Percentiles rank a stretch among this genome's conserved stretches.
Evolutionary conservation across 2,113 vertebrate species (phyloP).

Genomic region (Sylvietta virens): DNA sequence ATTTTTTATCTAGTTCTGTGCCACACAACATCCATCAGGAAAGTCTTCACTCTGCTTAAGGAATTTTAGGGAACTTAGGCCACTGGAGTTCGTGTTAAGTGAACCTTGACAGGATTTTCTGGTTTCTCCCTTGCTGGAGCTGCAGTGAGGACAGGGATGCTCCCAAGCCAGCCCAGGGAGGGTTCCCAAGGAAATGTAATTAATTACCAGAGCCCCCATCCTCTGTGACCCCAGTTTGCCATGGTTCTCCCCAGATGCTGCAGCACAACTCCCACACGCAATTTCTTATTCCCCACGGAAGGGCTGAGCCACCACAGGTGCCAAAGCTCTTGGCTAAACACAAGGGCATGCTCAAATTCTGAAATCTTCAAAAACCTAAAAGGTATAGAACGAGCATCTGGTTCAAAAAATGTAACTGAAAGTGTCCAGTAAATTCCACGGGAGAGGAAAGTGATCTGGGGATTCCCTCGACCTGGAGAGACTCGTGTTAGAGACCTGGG

Average conservation of each 20-base stretch:
- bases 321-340: not conserved
- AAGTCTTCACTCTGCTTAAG: not conserved
- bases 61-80: not conserved
- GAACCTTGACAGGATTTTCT: not conserved
- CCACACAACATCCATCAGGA: not conserved
- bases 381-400: not conserved
- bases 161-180: not conserved
- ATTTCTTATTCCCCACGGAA: not conserved
- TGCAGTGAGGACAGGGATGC: not conserved
- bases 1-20: not conserved
- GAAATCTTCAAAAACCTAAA: not conserved
- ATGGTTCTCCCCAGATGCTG: not conserved
- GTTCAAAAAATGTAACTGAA: not conserved
- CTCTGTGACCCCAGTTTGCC: not conserved
- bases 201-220: not conserved
- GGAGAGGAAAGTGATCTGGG: not conserved
- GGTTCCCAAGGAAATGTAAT: not conserved
- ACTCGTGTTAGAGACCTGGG: not conserved
- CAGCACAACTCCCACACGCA: not conserved
- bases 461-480: not conserved
- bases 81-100: rapidly evolving
- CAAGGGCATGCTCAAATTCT: not conserved
- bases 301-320: not conserved
- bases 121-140: not conserved
- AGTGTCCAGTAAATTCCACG: not conserved